Evolutionary conservation across 1,140 invertebrate species (phyloP).

Genomic region (Pygmarrhopalites habei): DNA sequence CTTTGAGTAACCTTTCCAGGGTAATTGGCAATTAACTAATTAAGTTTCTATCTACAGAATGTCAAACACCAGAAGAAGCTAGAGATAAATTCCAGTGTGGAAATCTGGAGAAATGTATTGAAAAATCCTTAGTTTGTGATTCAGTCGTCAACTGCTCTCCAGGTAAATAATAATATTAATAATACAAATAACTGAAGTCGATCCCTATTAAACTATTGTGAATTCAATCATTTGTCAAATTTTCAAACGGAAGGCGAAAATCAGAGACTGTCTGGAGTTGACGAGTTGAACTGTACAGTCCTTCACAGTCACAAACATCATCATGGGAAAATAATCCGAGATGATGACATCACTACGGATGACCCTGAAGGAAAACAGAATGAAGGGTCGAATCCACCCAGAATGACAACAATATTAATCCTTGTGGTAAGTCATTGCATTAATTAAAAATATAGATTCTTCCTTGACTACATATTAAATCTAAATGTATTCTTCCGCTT

Average conservation of each 20-base stretch:
- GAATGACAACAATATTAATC: constrained; percentile 2
- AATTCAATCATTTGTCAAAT: too few relatives aligned
- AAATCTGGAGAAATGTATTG: constrained; percentile 3
- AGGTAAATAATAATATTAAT: too few relatives aligned
- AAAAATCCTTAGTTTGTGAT: background rate
- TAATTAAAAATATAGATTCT: too few relatives aligned
- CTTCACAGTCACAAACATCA: background rate
- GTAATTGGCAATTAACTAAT: too few relatives aligned
- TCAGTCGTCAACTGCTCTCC: background rate
- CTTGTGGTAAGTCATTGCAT: background rate
- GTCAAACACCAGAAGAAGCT: background rate
- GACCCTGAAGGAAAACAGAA: background rate
- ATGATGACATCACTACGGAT: background rate
- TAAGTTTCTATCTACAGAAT: too few relatives aligned
- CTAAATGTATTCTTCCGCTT: too few relatives aligned
- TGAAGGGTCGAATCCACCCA: background rate
- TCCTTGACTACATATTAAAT: too few relatives aligned
- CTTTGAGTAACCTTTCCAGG: too few relatives aligned
- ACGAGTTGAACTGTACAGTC: background rate
- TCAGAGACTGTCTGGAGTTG: background rate
- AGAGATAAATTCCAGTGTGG: constrained; percentile 4
- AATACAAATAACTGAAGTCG: too few relatives aligned
- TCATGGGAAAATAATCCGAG: background rate
- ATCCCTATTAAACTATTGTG: too few relatives aligned
- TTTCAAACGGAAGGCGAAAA: too few relatives aligned